Percentiles rank a stretch among this genome's conserved stretches.
phyloP scores from a whole-genome alignment of 1,140 invertebrate species.

The Leptestheria dahalacensis region DNA sequence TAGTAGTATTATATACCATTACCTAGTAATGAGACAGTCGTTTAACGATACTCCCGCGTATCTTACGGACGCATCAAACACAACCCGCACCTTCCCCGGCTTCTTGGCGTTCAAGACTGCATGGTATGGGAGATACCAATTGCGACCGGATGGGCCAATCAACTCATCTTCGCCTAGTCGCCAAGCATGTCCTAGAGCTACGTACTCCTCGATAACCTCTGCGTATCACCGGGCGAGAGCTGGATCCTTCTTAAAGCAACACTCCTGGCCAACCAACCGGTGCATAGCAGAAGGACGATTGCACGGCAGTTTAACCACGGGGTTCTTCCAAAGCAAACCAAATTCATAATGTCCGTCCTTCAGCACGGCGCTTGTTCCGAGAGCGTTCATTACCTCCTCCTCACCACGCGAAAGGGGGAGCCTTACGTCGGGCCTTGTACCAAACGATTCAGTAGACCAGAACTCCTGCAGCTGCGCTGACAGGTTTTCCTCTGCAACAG shows the following conservation, averaged over 20 bases:
- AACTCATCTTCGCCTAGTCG: conserved; percentile 1
- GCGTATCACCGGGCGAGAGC: not conserved
- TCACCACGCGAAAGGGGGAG: not conserved
- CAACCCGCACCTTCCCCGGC: conserved; percentile 22
- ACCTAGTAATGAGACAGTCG: conserved; percentile 20
- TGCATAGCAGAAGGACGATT: not conserved
- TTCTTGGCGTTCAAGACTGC: conserved; percentile 16
- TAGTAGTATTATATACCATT: too few species aligned
- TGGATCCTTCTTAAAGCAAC: not conserved
- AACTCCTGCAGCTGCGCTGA: not conserved
- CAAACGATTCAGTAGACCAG: conserved; percentile 1
- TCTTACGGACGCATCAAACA: conserved; percentile 22
- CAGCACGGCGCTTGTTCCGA: not conserved
- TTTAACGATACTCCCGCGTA: conserved; percentile 20
- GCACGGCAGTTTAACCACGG: not conserved
- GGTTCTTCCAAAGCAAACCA: not conserved
- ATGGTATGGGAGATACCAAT: conserved; percentile 15
- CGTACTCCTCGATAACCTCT: not conserved
- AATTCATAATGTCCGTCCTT: conserved; percentile 1
- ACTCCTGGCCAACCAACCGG: not conserved
- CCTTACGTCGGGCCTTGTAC: not conserved
- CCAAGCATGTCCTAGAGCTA: not conserved
- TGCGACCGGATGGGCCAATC: not conserved
- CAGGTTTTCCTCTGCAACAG: not conserved
- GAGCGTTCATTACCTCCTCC: not conserved